Evolutionary conservation across 2,113 vertebrate species (phyloP).

Genomic region (Stegostoma tigrinum): DNA sequence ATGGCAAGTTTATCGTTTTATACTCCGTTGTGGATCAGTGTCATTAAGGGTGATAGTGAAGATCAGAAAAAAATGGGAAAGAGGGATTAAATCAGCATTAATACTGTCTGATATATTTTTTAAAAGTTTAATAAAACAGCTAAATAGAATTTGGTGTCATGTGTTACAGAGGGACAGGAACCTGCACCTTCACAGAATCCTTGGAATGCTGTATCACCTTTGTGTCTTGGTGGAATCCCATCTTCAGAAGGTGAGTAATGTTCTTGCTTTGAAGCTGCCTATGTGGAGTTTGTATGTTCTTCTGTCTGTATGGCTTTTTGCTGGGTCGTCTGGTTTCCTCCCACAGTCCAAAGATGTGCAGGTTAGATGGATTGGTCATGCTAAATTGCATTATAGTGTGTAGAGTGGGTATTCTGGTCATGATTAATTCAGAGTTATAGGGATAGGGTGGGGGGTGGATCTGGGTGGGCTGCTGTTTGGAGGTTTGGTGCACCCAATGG

Average conservation of each 20-base stretch:
- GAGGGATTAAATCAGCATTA: background rate
- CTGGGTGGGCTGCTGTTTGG: no score
- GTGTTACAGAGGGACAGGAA: background rate
- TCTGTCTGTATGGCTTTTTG: no score
- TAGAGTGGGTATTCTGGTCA: no score
- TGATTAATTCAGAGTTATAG: no score
- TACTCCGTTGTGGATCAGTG: background rate
- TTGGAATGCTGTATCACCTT: background rate
- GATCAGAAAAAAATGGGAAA: background rate
- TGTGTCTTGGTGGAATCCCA: background rate
- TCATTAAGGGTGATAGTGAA: background rate
- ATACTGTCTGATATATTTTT: background rate
- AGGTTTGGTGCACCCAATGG: no score
- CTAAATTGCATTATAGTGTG: no score
- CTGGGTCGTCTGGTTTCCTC: no score
- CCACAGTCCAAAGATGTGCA: no score
- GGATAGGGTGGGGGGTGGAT: no score
- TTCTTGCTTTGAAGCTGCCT: background rate
- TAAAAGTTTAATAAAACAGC: background rate
- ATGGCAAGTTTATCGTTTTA: no score
- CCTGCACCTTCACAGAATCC: background rate
- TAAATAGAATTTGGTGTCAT: background rate
- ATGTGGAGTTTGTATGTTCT: no score
- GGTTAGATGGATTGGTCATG: no score
- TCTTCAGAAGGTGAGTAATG: slow-evolving; percentile 17